These are phyloP conservation scores for Phymorhynchus buccinoides DNA, from an alignment of 1,140 invertebrate genomes.

Conservation along the genomic window DNA sequence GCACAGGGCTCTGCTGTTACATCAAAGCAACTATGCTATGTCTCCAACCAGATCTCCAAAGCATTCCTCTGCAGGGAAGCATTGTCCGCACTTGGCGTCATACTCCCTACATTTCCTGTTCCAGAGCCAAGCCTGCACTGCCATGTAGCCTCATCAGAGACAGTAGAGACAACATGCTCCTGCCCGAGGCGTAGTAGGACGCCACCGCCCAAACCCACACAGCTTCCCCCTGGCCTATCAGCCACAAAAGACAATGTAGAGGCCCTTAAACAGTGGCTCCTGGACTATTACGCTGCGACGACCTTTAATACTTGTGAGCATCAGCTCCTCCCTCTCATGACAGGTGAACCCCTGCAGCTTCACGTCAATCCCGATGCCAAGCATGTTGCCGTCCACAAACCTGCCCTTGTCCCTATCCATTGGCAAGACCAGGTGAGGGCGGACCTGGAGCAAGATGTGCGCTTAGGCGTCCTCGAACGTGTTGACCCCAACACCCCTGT, in stretches of 20 bases:
- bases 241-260: conserved; percentile 37
- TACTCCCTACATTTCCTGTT: not conserved
- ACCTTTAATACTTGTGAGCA: conserved; percentile 59
- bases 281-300: conserved; percentile 47
- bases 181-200: conserved; percentile 44
- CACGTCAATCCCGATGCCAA: conserved; percentile 42
- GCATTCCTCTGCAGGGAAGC: conserved; percentile 34
- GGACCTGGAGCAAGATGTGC: conserved; percentile 50
- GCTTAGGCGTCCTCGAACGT: conserved; percentile 51
- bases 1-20: not conserved
- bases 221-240: conserved; percentile 39
- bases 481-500: conserved; percentile 47
- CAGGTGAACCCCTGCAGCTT: conserved; percentile 39
- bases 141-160: not conserved
- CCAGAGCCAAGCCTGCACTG: not conserved
- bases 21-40: not conserved
- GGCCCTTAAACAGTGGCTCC: conserved; percentile 39
- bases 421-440: conserved; percentile 53
- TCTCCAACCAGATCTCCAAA: conserved; percentile 10
- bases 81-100: conserved; percentile 8
- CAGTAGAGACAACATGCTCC: conserved; percentile 5
- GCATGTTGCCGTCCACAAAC: conserved; percentile 39
- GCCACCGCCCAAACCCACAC: conserved; percentile 37
- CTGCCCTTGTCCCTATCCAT: conserved; percentile 45
- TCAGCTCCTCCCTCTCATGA: conserved; percentile 50